These are phyloP conservation scores for Corythornis leucogaster DNA, from an alignment of 2,797 vertebrate genomes.

Conservation along the genomic window DNA sequence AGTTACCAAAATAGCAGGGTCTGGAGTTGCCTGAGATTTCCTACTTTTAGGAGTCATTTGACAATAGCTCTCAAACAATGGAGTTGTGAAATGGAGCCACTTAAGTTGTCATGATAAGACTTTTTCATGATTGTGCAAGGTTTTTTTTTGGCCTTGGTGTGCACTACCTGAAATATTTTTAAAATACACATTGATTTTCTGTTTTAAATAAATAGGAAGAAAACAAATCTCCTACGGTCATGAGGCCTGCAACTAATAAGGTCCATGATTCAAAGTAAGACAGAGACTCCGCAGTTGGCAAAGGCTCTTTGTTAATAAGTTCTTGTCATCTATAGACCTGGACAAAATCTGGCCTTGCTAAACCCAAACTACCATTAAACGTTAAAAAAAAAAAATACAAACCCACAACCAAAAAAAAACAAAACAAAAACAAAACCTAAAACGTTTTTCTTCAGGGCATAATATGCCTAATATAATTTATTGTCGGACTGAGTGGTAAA, in stretches of 20 bases:
- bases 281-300: not conserved
- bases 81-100: not conserved
- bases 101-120: not conserved
- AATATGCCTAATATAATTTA: not conserved
- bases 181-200: conserved; percentile 21
- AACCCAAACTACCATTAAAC: not conserved
- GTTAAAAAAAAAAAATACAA: not conserved
- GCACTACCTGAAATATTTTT: not conserved
- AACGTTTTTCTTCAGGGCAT: not conserved
- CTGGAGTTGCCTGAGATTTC: not conserved
- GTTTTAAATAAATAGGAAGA: conserved; percentile 9
- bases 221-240: not conserved
- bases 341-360: not conserved
- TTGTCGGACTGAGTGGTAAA: not conserved
- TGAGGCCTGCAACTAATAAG: not conserved
- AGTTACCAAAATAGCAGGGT: not conserved
- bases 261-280: not conserved
- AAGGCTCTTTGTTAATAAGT: not conserved
- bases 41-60: not conserved
- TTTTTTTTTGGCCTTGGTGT: not conserved
- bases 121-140: not conserved
- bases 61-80: not conserved
- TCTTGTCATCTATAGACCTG: not conserved
- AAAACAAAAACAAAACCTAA: no score
- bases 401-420: no score